A percentile compares a stretch with the other conserved stretches of the same genome.
These are phyloP conservation scores for Hemicentrotus pulcherrimus DNA, from an alignment of 35 echinoderm and acorn worm species.

Conservation along the genomic window DNA sequence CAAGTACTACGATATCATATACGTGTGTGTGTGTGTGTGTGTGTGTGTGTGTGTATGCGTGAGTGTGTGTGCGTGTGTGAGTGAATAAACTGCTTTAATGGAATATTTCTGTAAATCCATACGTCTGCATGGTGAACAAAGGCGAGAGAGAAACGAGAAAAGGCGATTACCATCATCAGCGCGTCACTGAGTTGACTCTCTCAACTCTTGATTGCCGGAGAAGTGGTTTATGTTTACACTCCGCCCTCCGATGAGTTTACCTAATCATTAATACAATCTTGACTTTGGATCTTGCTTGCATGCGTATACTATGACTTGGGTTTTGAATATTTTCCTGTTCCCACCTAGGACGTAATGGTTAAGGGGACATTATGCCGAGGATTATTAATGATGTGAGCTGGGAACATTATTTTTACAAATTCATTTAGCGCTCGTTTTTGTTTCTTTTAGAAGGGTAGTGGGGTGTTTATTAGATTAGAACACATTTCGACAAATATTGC, in stretches of 20 bases:
- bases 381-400: too few species aligned
- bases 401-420: too few species aligned
- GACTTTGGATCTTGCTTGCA: background rate
- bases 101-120: background rate
- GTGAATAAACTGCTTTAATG: too few species aligned
- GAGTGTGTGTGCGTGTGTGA: too few species aligned
- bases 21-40: too few species aligned
- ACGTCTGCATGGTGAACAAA: background rate
- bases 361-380: too few species aligned
- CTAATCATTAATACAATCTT: slow-evolving; percentile 20
- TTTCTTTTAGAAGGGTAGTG: too few species aligned
- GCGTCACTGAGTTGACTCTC: background rate
- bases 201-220: background rate
- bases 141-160: background rate
- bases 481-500: too few species aligned
- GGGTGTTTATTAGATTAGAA: too few species aligned
- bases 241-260: slow-evolving; percentile 7
- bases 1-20: too few species aligned
- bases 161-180: background rate
- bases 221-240: slow-evolving; percentile 4
- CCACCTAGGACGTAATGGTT: background rate
- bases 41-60: too few species aligned
- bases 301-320: background rate
- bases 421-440: too few species aligned
- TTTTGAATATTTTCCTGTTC: background rate